Conservation (phyloP, 2,113 vertebrate species). For the Anolis sagrei region DNA sequence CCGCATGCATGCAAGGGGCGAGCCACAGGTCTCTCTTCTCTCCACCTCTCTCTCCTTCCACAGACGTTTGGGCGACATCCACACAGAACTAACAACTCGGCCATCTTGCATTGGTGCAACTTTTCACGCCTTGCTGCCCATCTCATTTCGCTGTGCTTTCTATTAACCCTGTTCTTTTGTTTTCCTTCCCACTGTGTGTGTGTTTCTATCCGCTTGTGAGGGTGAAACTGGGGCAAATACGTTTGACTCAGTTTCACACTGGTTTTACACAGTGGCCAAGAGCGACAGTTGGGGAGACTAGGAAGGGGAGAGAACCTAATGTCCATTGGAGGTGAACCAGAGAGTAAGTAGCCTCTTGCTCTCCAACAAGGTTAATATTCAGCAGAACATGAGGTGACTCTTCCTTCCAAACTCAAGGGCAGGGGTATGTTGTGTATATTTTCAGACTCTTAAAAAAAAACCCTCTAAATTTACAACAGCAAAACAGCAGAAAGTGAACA, state of each 20-base stretch:
- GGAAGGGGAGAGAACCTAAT: background rate
- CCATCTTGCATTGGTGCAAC: conserved; percentile 63
- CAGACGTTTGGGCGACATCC: conserved; percentile 58
- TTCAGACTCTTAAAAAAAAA: too few relatives aligned
- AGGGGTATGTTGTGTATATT: too few relatives aligned
- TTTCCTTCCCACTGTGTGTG: background rate
- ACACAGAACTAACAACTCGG: conserved; percentile 41
- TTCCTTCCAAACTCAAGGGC: background rate
- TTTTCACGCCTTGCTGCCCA: conserved; percentile 16
- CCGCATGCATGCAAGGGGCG: conserved; percentile 74
- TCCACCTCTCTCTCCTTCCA: conserved; percentile 37
- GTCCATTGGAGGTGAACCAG: background rate
- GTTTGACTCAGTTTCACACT: conserved; percentile 27
- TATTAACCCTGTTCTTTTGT: conserved; percentile 3
- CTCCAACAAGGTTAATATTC: background rate
- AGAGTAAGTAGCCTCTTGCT: too few relatives aligned
- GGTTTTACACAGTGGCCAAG: conserved; percentile 43
- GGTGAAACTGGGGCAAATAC: background rate
- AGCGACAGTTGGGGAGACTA: background rate
- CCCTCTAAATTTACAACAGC: too few relatives aligned
- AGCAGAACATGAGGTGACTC: background rate
- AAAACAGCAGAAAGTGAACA: too few relatives aligned
- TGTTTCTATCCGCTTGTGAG: conserved; percentile 29
- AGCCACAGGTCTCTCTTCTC: conserved; percentile 30
- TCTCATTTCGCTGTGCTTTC: conserved; percentile 48